Percentiles rank a stretch among this genome's conserved stretches.
These are phyloP conservation scores for Pseudobourletiella spinata DNA, from an alignment of 1,140 invertebrate genomes.

Conservation along the genomic window DNA sequence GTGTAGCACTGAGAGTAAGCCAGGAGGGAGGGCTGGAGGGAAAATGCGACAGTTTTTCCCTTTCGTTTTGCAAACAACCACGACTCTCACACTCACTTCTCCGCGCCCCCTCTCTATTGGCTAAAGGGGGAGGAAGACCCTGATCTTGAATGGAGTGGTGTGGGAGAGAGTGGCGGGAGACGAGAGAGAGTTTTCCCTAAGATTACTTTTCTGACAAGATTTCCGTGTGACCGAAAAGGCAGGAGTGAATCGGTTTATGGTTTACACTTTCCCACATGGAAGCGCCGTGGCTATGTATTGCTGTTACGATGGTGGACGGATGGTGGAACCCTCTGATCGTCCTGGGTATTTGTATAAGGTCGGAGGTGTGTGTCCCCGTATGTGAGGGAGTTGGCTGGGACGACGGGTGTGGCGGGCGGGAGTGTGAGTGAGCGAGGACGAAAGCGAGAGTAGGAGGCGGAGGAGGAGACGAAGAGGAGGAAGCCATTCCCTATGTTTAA, in stretches of 20 bases:
- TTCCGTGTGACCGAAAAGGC: background rate
- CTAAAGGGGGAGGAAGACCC: background rate
- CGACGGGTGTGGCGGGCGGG: too few species aligned
- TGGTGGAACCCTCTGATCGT: too few species aligned
- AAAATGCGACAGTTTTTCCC: constrained; percentile 27
- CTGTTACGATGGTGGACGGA: too few species aligned
- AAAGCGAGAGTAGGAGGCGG: too few species aligned
- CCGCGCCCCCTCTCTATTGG: background rate
- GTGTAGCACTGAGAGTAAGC: too few species aligned
- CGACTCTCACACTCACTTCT: background rate
- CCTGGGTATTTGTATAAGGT: too few species aligned
- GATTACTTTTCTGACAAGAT: constrained; percentile 2
- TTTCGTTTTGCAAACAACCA: constrained; percentile 23
- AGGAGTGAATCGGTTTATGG: background rate
- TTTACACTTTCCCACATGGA: background rate
- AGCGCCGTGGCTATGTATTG: too few species aligned
- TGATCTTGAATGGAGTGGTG: background rate
- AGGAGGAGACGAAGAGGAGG: too few species aligned
- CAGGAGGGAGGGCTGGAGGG: background rate
- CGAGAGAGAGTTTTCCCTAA: background rate
- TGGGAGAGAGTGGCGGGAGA: background rate
- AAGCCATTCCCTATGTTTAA: too few species aligned
- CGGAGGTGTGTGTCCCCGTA: too few species aligned
- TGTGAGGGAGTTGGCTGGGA: too few species aligned
- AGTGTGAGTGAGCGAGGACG: too few species aligned